phyloP scores from a whole-genome alignment of 2,797 vertebrate genomes.

The Dryobates pubescens region DNA sequence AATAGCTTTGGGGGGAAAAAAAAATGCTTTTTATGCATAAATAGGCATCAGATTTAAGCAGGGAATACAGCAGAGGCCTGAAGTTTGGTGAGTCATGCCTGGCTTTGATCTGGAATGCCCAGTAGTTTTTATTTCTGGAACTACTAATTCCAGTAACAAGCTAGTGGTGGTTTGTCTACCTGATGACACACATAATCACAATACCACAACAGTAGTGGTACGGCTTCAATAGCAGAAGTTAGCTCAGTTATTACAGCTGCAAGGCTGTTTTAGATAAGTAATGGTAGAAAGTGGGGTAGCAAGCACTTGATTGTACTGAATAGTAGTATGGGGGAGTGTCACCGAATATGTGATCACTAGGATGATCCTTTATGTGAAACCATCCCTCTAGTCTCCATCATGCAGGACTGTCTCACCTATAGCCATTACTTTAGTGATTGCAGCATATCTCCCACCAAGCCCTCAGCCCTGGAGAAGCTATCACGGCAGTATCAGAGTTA shows the following conservation, averaged over 20 bases:
- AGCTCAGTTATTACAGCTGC: neutral
- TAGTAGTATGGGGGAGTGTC: neutral
- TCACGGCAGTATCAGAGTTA: neutral
- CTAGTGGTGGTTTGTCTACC: neutral
- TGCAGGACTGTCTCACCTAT: neutral
- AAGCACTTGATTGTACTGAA: neutral
- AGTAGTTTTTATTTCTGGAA: neutral
- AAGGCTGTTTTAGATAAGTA: neutral
- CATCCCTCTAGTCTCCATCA: neutral
- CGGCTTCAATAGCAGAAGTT: neutral
- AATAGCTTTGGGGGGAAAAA: conserved; percentile 33
- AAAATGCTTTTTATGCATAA: conserved; percentile 26
- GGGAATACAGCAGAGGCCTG: neutral
- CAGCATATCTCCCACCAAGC: neutral
- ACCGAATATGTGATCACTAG: neutral
- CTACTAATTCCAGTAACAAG: too few relatives aligned
- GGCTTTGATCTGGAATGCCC: neutral
- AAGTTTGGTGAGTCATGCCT: neutral
- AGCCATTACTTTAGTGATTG: fast-evolving
- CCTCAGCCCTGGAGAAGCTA: neutral
- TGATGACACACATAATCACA: neutral
- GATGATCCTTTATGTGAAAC: fast-evolving
- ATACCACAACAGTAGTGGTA: neutral
- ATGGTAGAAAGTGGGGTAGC: neutral
- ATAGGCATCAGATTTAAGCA: conserved; percentile 8